Evolutionary conservation across 2,113 vertebrate species (phyloP), one percentile per base, ranked within the genome.

Genomic region (Macquaria ambigua): DNA sequence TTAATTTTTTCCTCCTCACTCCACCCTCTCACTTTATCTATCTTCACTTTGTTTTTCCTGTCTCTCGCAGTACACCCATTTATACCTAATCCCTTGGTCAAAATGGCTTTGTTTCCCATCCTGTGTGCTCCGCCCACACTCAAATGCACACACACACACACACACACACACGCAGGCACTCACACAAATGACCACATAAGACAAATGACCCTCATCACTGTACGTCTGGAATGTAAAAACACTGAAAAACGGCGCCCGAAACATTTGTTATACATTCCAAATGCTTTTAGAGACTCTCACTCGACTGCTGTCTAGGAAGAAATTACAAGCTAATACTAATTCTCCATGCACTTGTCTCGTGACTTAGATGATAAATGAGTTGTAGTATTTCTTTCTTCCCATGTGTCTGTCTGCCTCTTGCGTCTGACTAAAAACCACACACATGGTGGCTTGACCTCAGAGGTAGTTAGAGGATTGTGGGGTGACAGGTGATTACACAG

Each of bases 151-250:
- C 62, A n/a, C 55, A 50, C 71, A 31, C 77, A 77, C 8, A 43
- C 10, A 52, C 20, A 61, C 73, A 55, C 74, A 46, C 6, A 88
- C 11, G 5, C 64, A 72, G 25, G 56, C 75, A 2, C 71, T 74
- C 75, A 75, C 72, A 80, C 77, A 85, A 81, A 90, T 85, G 79
- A 83, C 79, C 84, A 77, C 87, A 89, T 70, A 89, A 93, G 90
- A 94, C 87, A 91, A 90, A 93, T 89, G 64, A 92, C 86, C 93
- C 79, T 90, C 91, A 91, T 93, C 75, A 87, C 74, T 89, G 85
- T 73, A 69, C 71, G 85, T 85, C 83, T 92, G 92, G 90, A 91
- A 93, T 92, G 89, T 89, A 52, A 84, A 90, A 93, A 88, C 83
- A 87, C 59, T 63, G 37, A 77, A 76, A 89, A 75, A 50, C 48